Conservation (phyloP, 2,888 invertebrate genomes). For the Drosophila planitibia region DNA sequence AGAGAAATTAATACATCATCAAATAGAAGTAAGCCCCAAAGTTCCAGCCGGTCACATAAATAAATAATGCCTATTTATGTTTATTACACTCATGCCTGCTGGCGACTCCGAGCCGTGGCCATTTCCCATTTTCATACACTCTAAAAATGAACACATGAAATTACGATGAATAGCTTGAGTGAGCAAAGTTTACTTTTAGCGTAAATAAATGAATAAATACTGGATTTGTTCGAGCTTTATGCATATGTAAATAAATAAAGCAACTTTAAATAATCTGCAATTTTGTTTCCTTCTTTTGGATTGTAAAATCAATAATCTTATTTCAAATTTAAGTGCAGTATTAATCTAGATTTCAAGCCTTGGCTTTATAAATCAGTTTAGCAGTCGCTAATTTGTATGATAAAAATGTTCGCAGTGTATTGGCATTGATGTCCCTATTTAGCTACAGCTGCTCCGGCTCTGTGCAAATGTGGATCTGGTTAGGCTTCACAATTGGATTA, state of each 20-base stretch:
- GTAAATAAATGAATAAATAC: no score
- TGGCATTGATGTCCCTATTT: conserved; percentile 42
- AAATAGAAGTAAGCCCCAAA: conserved; percentile 64
- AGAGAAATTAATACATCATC: conserved; percentile 73
- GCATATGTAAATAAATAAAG: neutral
- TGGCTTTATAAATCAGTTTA: neutral
- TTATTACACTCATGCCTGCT: conserved; percentile 68
- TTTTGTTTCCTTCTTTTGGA: neutral
- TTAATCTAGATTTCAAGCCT: neutral
- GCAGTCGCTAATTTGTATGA: neutral
- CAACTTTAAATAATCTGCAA: neutral
- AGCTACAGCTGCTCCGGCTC: conserved; percentile 40
- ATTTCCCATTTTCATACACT: conserved; percentile 26
- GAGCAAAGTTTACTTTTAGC: neutral
- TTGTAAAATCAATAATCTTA: neutral
- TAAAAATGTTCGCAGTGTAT: conserved; percentile 29
- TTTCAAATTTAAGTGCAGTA: neutral
- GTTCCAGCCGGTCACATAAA: conserved; percentile 69
- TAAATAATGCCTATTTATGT: conserved; percentile 80
- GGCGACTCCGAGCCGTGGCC: conserved; percentile 24
- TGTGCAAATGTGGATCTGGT: conserved; percentile 43
- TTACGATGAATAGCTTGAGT: neutral
- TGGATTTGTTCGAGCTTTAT: neutral
- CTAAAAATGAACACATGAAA: neutral
- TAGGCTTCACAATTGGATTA: conserved; percentile 72